Conservation (phyloP, 2,797 vertebrate species). For the Arrhamphus sclerolepis region DNA sequence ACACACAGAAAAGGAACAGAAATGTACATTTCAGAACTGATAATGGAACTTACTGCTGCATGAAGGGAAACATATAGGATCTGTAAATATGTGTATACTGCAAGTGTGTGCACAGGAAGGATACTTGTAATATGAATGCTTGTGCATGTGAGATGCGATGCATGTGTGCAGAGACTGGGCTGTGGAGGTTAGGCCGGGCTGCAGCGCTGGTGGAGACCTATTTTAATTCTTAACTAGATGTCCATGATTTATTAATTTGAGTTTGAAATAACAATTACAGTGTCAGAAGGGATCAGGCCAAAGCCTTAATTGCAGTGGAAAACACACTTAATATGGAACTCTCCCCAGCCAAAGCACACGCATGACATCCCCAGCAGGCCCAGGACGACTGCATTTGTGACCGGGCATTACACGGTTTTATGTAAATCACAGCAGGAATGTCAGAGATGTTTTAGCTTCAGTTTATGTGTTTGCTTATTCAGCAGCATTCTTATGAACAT, state of each 20-base stretch:
- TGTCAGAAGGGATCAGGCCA: constrained; percentile 88
- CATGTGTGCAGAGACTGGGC: constrained; percentile 54
- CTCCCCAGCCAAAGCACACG: constrained; percentile 51
- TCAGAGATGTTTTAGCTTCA: constrained; percentile 31
- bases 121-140: constrained; percentile 9
- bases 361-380: constrained; percentile 52
- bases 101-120: not conserved
- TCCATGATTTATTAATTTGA: constrained; percentile 94
- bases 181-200: constrained; percentile 75
- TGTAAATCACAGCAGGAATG: constrained; percentile 51
- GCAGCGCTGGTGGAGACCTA: constrained; percentile 77
- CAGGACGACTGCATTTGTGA: constrained; percentile 39
- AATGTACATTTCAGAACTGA: not conserved
- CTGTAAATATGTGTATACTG: not conserved
- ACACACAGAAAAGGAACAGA: no score
- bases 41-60: not conserved
- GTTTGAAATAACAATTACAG: constrained; percentile 95
- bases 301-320: constrained; percentile 90
- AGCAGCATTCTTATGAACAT: constrained; percentile 15
- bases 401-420: constrained; percentile 41
- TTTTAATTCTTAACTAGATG: constrained; percentile 94
- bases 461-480: constrained; percentile 28
- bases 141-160: no score
- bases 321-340: constrained; percentile 82
- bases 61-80: not conserved